phyloP scores from a whole-genome alignment of 2,113 vertebrate species.

The Microcebus ravelobensis region DNA sequence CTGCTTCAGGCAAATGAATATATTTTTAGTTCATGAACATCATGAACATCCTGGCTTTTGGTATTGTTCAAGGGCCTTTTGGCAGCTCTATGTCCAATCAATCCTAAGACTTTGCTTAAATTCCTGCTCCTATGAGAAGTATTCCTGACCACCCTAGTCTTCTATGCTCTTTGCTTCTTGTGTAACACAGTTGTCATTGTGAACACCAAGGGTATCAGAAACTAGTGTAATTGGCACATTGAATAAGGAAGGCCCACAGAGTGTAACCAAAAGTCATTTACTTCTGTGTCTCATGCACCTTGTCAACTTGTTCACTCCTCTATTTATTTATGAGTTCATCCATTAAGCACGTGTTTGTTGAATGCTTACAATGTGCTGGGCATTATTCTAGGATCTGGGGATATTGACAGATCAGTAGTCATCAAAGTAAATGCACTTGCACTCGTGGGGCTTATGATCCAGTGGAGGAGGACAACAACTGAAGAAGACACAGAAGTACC shows the following conservation, averaged over 20 bases:
- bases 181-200: neutral
- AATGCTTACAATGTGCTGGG: neutral
- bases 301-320: neutral
- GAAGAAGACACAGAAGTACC: neutral
- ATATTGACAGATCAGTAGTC: neutral
- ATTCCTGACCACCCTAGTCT: neutral
- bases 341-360: neutral
- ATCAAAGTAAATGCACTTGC: neutral
- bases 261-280: slow-evolving; percentile 18
- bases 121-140: neutral
- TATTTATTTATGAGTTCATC: neutral
- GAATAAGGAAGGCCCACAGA: neutral
- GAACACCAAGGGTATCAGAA: neutral
- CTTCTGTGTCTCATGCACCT: neutral
- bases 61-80: neutral
- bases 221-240: neutral
- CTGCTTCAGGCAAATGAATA: neutral
- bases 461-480: neutral
- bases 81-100: neutral
- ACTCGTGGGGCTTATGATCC: neutral
- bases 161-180: neutral
- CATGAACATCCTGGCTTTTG: neutral
- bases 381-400: neutral
- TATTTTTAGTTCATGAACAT: neutral
- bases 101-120: neutral